Base-by-base conservation (phyloP, 2,888 invertebrate species). In the Stenodera caucasica region DNA sequence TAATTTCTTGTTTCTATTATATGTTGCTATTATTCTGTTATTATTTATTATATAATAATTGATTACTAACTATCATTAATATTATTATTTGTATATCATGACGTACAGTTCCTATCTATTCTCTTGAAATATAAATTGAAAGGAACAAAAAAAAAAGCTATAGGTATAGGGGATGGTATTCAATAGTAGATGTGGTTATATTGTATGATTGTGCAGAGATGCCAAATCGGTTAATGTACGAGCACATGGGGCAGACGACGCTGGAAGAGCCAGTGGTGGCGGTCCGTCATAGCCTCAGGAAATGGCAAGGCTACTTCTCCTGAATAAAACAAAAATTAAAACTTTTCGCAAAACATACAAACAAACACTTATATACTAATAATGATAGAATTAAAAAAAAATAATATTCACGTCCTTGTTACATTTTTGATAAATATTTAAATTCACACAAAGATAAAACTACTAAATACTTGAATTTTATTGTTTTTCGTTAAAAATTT, bases 291-390 rank as follows among this genome's bases (percentile, higher is more conserved):
- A 75, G 73, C 75, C 75, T 70, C 69, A 71, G 70, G 69, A 70
- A 74, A 70, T 70, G 73, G 73, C 75, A 75, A 76, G 74, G 70
- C 72, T 75, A 73, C 73, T 73, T 72, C 51, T 51, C 51, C 51
- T 51, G 23, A 5, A 32, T 26, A 30, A 50, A 40, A 40, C n/a
- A n/a, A 40, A 40, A 40, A 40, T 15, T 14, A 40, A 40, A 40
- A 14, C 7, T 14, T 15, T 7, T 14, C 40, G 15, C n/a, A n/a
- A n/a, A n/a, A n/a, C n/a, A n/a, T n/a, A n/a, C 37, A 40, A 18
- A 40, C 2, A 40, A 37, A 37, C n/a, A 15, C 2, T 15, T 7
- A 14, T 35, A 35, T 29, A 29, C 4, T n/a, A 29, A 8, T 29
- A 29, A 29, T 29, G 8, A 29, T 29, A 29, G 8, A 35, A 35